These are phyloP conservation scores for Lutraria rhynchaena DNA, from an alignment of 1,140 invertebrate species.

Conservation along the genomic window DNA sequence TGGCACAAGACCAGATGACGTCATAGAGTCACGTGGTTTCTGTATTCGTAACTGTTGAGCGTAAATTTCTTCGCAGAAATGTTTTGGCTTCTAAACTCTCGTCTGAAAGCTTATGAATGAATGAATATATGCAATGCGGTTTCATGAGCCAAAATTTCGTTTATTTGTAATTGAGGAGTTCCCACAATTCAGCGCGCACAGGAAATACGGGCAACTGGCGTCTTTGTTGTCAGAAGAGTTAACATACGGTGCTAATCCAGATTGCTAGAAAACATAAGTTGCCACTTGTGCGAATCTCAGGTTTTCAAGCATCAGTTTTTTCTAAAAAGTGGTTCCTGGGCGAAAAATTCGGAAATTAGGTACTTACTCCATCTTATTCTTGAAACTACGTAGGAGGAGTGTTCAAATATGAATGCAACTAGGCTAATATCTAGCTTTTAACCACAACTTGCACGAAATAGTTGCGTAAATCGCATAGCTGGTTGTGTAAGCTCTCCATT, in stretches of 20 bases:
- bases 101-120: conserved; percentile 33
- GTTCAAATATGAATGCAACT: too few species aligned
- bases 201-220: conserved; percentile 9
- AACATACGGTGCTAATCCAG: conserved; percentile 14
- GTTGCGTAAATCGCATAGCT: too few species aligned
- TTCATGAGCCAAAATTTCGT: background rate
- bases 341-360: too few species aligned
- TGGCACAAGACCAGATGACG: conserved; percentile 58
- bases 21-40: conserved; percentile 48
- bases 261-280: background rate
- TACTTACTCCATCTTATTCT: too few species aligned
- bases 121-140: conserved; percentile 8
- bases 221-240: conserved; percentile 25
- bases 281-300: conserved; percentile 31
- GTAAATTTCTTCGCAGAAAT: conserved; percentile 7
- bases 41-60: conserved; percentile 5
- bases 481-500: too few species aligned
- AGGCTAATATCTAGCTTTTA: too few species aligned
- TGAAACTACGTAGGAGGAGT: too few species aligned
- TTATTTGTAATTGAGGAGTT: conserved; percentile 4
- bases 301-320: background rate
- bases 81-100: background rate
- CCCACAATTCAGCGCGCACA: conserved; percentile 15
- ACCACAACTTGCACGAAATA: too few species aligned
- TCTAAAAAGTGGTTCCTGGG: too few species aligned